Conservation (phyloP, 1,140 invertebrate species). For the Thrips palmi region DNA sequence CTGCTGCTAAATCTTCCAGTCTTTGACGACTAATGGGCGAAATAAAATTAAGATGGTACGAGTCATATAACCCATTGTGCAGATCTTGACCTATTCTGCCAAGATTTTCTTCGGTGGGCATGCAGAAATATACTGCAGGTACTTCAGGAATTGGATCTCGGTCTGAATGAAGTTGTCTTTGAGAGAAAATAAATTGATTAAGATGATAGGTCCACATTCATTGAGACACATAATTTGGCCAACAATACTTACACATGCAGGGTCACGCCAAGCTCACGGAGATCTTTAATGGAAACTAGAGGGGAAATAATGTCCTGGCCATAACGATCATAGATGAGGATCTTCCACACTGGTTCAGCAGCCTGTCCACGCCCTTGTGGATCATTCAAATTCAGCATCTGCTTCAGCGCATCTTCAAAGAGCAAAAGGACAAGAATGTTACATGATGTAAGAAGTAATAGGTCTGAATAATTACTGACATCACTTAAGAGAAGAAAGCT, state of each 20-base stretch:
- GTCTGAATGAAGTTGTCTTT: conserved; percentile 76
- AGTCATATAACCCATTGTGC: conserved; percentile 80
- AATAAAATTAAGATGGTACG: conserved; percentile 95
- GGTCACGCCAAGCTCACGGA: conserved; percentile 90
- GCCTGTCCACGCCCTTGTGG: conserved; percentile 50
- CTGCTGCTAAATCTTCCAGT: conserved; percentile 87
- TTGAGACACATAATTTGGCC: not conserved
- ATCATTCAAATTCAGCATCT: conserved; percentile 87
- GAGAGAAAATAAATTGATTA: conserved; percentile 13
- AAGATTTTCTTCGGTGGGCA: conserved; percentile 94
- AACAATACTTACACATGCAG: conserved; percentile 69
- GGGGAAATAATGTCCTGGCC: conserved; percentile 98
- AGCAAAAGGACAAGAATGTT: too few relatives aligned
- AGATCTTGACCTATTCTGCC: conserved; percentile 85
- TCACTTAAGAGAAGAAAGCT: not conserved
- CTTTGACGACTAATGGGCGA: conserved; percentile 86
- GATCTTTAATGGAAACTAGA: conserved; percentile 85
- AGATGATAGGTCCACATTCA: not conserved
- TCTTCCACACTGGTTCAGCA: conserved; percentile 83
- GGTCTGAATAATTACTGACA: not conserved
- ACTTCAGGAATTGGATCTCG: conserved; percentile 94
- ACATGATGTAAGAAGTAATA: not conserved
- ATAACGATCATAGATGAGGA: conserved; percentile 86
- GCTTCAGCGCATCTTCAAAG: conserved; percentile 60
- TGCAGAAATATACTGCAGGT: conserved; percentile 95